phyloP scores from a whole-genome alignment of 53 echinoderm and acorn worm species.

The Echinometra lucunter region DNA sequence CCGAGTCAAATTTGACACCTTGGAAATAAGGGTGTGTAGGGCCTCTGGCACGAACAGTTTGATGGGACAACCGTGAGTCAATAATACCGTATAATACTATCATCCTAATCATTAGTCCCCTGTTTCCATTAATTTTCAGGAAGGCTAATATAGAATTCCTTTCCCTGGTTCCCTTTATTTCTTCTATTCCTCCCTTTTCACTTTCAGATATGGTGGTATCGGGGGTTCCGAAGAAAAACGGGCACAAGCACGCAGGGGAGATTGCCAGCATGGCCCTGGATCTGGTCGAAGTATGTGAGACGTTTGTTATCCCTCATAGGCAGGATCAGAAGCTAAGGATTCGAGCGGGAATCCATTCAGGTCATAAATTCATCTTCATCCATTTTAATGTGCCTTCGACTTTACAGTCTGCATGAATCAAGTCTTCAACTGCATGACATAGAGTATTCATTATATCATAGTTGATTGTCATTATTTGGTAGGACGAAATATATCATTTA shows the following conservation, averaged over 20 bases:
- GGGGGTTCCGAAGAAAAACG: constrained; percentile 94
- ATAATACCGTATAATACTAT: no score
- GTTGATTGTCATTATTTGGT: no score
- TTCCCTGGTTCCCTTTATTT: neutral
- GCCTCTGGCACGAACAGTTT: no score
- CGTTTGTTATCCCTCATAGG: constrained; percentile 95
- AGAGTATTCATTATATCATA: neutral
- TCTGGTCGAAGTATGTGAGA: constrained; percentile 95
- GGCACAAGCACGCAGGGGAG: constrained; percentile 89
- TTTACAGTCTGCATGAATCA: neutral
- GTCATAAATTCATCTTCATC: constrained; percentile 49
- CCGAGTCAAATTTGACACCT: no score
- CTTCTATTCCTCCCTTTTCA: neutral
- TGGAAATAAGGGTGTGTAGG: no score
- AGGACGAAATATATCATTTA: no score
- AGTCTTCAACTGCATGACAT: neutral
- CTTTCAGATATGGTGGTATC: constrained; percentile 98
- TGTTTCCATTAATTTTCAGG: no score
- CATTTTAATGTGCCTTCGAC: neutral
- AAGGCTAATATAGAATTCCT: neutral
- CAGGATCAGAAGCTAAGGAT: constrained; percentile 91
- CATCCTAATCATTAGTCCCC: no score
- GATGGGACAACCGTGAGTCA: no score
- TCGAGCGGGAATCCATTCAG: constrained; percentile 98
- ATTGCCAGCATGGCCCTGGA: constrained; percentile 99